These are phyloP conservation scores for Conistra vaccinii DNA, from an alignment of 2,888 invertebrate genomes.

Conservation along the genomic window DNA sequence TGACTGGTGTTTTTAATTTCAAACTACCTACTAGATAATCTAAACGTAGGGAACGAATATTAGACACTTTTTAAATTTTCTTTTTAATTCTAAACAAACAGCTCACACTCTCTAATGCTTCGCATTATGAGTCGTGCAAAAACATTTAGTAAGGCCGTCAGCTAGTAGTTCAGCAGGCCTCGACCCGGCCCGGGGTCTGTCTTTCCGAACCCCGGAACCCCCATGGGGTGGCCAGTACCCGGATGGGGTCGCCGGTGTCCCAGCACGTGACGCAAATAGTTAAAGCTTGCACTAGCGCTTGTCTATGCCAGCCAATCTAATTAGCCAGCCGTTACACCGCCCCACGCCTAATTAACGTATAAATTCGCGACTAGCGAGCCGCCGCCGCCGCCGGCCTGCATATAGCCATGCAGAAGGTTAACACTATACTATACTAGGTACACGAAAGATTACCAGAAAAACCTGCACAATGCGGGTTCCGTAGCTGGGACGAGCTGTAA, in stretches of 20 bases:
- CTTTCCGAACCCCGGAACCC: background rate
- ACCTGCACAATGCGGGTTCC: too few species aligned
- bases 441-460: background rate
- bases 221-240: background rate
- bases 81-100: too few species aligned
- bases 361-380: slow-evolving; percentile 26
- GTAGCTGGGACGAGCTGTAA: too few species aligned
- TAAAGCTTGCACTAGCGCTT: slow-evolving; percentile 2
- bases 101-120: too few species aligned
- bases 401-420: background rate
- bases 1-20: too few species aligned
- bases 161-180: too few species aligned
- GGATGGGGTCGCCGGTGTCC: background rate
- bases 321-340: slow-evolving; percentile 30
- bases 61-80: too few species aligned
- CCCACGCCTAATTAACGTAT: slow-evolving; percentile 45
- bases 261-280: slow-evolving; percentile 14
- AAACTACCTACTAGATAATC: background rate
- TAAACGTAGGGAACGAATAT: background rate
- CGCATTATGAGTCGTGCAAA: too few species aligned
- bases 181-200: background rate
- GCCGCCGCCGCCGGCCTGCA: background rate
- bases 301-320: slow-evolving; percentile 42
- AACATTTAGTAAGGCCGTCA: background rate
- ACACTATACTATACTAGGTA: background rate